Percentiles rank a stretch among this genome's conserved stretches.
phyloP scores from a whole-genome alignment of 2,888 invertebrate genomes.

The Cosmopolites sordidus region DNA sequence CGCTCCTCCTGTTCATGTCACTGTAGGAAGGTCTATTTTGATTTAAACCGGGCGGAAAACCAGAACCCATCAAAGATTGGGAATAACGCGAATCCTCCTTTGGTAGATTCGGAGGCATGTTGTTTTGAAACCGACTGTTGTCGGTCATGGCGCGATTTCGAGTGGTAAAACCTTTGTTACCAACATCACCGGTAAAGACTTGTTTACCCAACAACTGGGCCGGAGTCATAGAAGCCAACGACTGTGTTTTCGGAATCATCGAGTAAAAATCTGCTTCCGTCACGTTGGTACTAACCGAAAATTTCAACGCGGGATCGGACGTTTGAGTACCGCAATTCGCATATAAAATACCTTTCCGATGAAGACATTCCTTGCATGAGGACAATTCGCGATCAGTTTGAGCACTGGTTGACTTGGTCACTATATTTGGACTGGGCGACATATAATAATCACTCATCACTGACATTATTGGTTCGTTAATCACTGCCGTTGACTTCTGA shows the following conservation, averaged over 20 bases:
- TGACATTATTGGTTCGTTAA: too few species aligned
- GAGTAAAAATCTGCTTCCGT: conserved; percentile 39
- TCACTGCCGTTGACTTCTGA: neutral
- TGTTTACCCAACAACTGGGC: conserved; percentile 43
- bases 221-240: conserved; percentile 45
- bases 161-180: too few species aligned
- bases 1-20: conserved; percentile 8
- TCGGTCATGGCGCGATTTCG: neutral
- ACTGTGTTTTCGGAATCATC: conserved; percentile 39
- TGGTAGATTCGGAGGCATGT: too few species aligned
- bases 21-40: neutral
- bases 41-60: neutral
- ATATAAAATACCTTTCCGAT: conserved; percentile 35
- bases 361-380: conserved; percentile 39
- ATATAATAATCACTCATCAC: too few species aligned
- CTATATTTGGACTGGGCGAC: neutral
- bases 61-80: neutral
- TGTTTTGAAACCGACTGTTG: neutral
- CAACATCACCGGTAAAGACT: neutral
- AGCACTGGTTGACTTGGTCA: neutral
- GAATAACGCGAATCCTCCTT: neutral
- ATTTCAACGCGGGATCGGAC: conserved; percentile 27
- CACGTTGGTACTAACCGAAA: conserved; percentile 43
- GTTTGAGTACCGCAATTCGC: conserved; percentile 35
- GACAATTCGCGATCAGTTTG: conserved; percentile 36